phyloP scores from a whole-genome alignment of 1,140 invertebrate genomes.

The Listronotus bonariensis region DNA sequence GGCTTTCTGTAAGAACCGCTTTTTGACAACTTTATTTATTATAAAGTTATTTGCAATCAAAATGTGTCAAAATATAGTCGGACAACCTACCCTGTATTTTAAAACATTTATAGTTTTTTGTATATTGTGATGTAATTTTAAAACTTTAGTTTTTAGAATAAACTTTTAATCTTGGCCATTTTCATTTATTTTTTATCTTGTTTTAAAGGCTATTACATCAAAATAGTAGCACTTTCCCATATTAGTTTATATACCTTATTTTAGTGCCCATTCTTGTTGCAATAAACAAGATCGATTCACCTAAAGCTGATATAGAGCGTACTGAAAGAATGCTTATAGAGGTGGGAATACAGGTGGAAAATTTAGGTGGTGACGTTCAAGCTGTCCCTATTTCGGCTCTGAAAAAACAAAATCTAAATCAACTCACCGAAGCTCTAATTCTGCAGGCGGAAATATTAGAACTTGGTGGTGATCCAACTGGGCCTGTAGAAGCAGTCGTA shows the following conservation, averaged over 20 bases:
- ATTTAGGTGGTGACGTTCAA: constrained; percentile 90
- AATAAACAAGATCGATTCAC: constrained; percentile 99
- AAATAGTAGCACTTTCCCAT: background rate
- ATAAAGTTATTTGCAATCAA: no score
- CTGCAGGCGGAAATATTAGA: constrained; percentile 89
- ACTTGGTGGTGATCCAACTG: constrained; percentile 78
- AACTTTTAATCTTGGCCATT: no score
- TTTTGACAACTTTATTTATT: no score
- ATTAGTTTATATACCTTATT: constrained; percentile 46
- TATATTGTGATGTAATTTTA: no score
- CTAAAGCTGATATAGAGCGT: constrained; percentile 77
- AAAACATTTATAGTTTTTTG: no score
- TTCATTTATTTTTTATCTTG: no score
- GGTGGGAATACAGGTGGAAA: constrained; percentile 84
- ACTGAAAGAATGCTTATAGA: constrained; percentile 76
- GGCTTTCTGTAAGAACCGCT: no score
- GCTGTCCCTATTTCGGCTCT: constrained; percentile 91
- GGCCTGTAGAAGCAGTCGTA: constrained; percentile 86
- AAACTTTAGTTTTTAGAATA: no score
- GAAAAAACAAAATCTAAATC: constrained; percentile 77
- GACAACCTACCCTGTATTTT: no score
- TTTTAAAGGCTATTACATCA: no score
- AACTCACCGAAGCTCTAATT: constrained; percentile 83
- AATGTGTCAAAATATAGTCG: no score
- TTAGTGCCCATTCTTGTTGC: constrained; percentile 95